phyloP scores from a whole-genome alignment of 2,797 vertebrate genomes.

The Epinephelus awoara region DNA sequence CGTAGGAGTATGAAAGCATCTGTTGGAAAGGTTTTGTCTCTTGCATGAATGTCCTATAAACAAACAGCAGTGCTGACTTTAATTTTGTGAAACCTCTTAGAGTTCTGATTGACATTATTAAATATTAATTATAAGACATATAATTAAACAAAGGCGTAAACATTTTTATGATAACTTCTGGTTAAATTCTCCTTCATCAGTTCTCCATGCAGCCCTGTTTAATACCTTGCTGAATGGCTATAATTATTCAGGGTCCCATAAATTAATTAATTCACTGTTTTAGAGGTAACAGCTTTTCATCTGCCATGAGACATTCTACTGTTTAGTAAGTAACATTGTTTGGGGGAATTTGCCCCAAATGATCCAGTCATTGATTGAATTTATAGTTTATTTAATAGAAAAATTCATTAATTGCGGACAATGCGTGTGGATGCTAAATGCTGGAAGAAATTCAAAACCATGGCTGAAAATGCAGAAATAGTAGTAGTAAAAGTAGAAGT shows the following conservation, averaged over 20 bases:
- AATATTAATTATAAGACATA: background rate
- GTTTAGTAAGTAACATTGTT: constrained; percentile 2
- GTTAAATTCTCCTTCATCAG: constrained; percentile 25
- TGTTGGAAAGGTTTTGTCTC: constrained; percentile 3
- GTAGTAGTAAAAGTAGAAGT: too few relatives aligned
- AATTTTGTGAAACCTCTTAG: background rate
- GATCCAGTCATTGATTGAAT: background rate
- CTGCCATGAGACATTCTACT: constrained; percentile 15
- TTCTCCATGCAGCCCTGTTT: constrained; percentile 16
- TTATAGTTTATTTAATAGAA: constrained; percentile 14
- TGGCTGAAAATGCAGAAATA: too few relatives aligned
- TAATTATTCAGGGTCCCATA: constrained; percentile 20
- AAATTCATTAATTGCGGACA: too few relatives aligned
- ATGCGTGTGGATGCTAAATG: background rate
- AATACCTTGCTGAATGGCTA: constrained; percentile 23
- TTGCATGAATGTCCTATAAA: background rate
- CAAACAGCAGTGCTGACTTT: background rate
- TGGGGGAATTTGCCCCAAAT: background rate
- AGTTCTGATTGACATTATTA: constrained; percentile 16
- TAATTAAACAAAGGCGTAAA: background rate
- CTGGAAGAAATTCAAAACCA: too few relatives aligned
- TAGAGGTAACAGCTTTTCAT: constrained; percentile 34
- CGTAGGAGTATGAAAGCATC: background rate
- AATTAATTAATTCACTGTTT: constrained; percentile 35
- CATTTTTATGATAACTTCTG: constrained; percentile 9